Base-by-base conservation (phyloP, 2,888 invertebrate genomes). In the Tinea pellionella region DNA sequence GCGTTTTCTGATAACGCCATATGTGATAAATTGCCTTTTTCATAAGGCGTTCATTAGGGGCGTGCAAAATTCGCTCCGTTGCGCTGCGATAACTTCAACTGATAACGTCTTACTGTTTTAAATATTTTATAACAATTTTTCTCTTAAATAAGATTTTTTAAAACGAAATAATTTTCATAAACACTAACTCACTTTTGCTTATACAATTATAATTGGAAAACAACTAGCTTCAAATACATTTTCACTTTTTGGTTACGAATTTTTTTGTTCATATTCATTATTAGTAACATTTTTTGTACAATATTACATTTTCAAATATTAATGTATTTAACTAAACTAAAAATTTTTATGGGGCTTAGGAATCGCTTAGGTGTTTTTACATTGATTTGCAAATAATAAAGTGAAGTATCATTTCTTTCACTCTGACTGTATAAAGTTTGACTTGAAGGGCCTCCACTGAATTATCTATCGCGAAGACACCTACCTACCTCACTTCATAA, bases 21-120 rank as follows among this genome's bases (percentile, higher is more conserved):
- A 83, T 85, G 84, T 85, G 83, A 86, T 86, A 85, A 86, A 86
- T 85, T 85, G 81, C 80, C 84, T 84, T 82, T 84, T 86, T 87
- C 83, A 86, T 86, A 83, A 75, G 83, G 82, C 85, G 77, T 87
- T 87, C 86, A 87, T 86, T 87, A 87, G 82, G 76, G 77, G 78
- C 85, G 79, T 86, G 83, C 75, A 79, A 72, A 86, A 87, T 84
- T 79, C 81, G 77, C 75, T 86, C 80, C 81, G 85, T 74, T 78
- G 79, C 83, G 80, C 84, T 64, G 76, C 87, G 85, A 86, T 86
- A 84, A 81, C 74, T 73, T 65, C 61, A 9, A 15, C 68, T 74
- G 85, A 85, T 85, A 87, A 83, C 75, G 74, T 65, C 80, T 86
- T 86, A 86, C 85, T 81, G 79, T 73, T 83, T 77, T 82, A 76